Evolutionary conservation across 2,797 vertebrate genomes (phyloP).

Genomic region (Eospalax fontanierii): DNA sequence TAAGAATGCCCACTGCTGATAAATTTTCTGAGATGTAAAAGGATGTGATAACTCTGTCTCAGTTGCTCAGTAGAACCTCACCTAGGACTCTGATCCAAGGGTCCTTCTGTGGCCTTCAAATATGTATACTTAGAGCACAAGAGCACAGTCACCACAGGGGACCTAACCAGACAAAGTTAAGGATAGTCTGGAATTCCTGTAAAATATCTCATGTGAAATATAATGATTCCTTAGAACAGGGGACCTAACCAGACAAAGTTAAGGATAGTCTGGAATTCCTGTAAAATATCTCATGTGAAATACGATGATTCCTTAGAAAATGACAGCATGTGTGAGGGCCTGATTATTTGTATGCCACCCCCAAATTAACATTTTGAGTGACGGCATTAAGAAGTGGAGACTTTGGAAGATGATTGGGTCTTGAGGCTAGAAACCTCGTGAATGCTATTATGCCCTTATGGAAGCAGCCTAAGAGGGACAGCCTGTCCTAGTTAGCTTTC

Average conservation of each 20-base stretch:
- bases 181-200: not conserved
- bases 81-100: not conserved
- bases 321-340: not conserved
- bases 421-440: not conserved
- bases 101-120: not conserved
- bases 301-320: not conserved
- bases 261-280: not conserved
- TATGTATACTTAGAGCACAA: not conserved
- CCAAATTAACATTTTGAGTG: not conserved
- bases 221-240: not conserved
- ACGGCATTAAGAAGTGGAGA: not conserved
- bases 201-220: conserved; percentile 13
- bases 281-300: conserved; percentile 6
- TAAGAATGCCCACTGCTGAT: not conserved
- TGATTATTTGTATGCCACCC: not conserved
- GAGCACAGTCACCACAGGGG: not conserved
- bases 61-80: not conserved
- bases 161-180: not conserved
- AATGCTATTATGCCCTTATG: not conserved
- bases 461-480: not conserved
- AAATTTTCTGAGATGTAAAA: not conserved
- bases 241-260: not conserved
- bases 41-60: not conserved
- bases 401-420: not conserved
- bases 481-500: too few species aligned